phyloP scores from a whole-genome alignment of 2,888 invertebrate genomes.

The Miltochrista miniata region DNA sequence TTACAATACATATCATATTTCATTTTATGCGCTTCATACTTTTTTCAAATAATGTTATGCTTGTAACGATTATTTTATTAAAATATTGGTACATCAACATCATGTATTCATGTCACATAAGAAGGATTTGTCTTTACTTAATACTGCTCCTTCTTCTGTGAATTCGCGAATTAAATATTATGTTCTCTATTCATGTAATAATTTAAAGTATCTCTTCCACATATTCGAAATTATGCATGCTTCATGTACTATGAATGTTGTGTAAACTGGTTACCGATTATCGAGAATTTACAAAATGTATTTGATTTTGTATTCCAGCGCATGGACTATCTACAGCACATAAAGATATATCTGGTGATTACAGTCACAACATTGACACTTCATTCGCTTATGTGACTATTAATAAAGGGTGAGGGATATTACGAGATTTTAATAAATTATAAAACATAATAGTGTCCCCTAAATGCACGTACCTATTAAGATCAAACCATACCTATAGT shows the following conservation, averaged over 20 bases:
- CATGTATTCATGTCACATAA: no score
- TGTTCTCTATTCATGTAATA: no score
- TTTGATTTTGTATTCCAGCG: slow-evolving; percentile 54
- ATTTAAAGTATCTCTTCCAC: slow-evolving; percentile 7
- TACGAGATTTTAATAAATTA: neutral
- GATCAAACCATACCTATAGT: no score
- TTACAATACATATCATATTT: neutral
- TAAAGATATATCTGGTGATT: slow-evolving; percentile 44
- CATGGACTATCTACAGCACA: slow-evolving; percentile 47
- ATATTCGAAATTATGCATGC: slow-evolving; percentile 26
- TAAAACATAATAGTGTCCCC: no score
- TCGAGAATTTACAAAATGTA: slow-evolving; percentile 8
- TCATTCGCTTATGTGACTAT: slow-evolving; percentile 91
- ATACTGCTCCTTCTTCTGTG: no score
- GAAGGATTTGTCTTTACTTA: no score
- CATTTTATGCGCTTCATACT: slow-evolving; percentile 19
- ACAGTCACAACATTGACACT: slow-evolving; percentile 87
- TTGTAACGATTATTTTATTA: slow-evolving; percentile 2
- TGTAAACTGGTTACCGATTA: neutral
- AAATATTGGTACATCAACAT: no score
- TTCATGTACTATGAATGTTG: slow-evolving; percentile 27
- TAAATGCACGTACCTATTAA: no score
- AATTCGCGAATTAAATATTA: no score
- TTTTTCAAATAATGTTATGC: slow-evolving; percentile 3
- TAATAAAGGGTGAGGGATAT: slow-evolving; percentile 86